These are phyloP conservation scores for Zaprionus obscuricornis DNA, from an alignment of 2,888 invertebrate species.

Conservation along the genomic window DNA sequence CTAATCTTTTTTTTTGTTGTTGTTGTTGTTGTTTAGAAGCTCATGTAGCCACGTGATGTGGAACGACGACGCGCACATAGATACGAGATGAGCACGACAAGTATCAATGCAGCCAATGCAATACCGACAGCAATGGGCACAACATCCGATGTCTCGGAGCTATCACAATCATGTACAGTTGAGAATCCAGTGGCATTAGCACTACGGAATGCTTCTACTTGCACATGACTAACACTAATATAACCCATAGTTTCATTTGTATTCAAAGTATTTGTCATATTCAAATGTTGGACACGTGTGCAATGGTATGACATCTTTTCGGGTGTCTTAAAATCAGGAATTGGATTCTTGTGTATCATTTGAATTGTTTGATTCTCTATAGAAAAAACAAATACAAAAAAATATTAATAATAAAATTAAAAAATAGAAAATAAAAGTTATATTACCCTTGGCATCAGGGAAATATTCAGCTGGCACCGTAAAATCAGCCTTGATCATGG, in stretches of 20 bases:
- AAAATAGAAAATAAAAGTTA: background rate
- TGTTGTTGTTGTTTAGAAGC: conserved; percentile 50
- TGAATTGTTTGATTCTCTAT: conserved; percentile 82
- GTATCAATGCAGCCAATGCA: conserved; percentile 89
- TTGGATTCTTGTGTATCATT: conserved; percentile 83
- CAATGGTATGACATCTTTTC: conserved; percentile 90
- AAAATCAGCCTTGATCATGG: conserved; percentile 71
- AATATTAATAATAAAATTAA: conserved; percentile 3
- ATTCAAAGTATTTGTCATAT: conserved; percentile 83
- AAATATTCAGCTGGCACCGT: conserved; percentile 77
- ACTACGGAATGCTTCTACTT: conserved; percentile 89
- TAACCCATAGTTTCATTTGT: conserved; percentile 80
- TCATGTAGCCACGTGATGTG: conserved; percentile 90
- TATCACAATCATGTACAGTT: conserved; percentile 89
- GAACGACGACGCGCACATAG: conserved; percentile 94
- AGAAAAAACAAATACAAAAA: conserved; percentile 17
- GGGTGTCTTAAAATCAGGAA: conserved; percentile 85
- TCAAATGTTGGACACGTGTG: conserved; percentile 85
- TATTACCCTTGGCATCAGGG: conserved; percentile 80
- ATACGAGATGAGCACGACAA: conserved; percentile 96
- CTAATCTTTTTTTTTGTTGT: background rate
- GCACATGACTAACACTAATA: conserved; percentile 86
- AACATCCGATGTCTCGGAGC: conserved; percentile 91
- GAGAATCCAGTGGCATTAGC: conserved; percentile 86
- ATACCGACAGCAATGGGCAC: conserved; percentile 99